phyloP scores from a whole-genome alignment of 2,888 invertebrate species.

The Rapana venosa region DNA sequence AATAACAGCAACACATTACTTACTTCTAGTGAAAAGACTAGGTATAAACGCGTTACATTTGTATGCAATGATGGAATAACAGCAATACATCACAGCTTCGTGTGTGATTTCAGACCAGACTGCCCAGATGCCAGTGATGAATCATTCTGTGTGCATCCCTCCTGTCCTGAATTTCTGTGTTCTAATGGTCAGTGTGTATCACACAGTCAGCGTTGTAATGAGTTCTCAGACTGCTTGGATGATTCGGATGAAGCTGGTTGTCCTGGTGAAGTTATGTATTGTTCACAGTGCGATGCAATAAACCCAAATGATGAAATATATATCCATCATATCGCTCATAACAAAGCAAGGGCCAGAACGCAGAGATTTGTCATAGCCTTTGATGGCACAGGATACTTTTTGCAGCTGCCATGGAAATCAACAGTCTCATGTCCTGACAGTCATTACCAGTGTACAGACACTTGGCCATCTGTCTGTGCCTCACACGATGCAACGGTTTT shows the following conservation, averaged over 20 bases:
- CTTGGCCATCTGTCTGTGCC: too few species aligned
- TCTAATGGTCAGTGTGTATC: not conserved
- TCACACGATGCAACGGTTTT: too few species aligned
- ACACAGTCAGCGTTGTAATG: slow-evolving; percentile 4
- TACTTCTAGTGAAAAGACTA: not conserved
- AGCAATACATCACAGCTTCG: not conserved
- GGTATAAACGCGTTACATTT: not conserved
- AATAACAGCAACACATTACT: not conserved
- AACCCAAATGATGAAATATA: too few species aligned
- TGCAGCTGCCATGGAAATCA: too few species aligned
- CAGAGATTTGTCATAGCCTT: too few species aligned
- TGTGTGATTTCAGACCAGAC: not conserved
- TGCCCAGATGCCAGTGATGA: slow-evolving; percentile 1
- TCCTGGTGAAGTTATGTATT: not conserved
- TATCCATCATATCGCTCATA: too few species aligned
- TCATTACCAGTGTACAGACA: too few species aligned
- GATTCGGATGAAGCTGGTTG: not conserved
- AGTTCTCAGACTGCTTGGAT: not conserved
- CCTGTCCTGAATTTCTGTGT: not conserved
- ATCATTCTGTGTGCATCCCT: not conserved
- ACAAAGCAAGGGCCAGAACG: too few species aligned
- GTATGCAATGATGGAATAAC: not conserved
- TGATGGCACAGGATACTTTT: too few species aligned
- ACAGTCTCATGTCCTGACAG: too few species aligned
- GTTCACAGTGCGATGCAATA: too few species aligned